phyloP scores from a whole-genome alignment of 2,113 vertebrate species.

The Indicator maculatus region DNA sequence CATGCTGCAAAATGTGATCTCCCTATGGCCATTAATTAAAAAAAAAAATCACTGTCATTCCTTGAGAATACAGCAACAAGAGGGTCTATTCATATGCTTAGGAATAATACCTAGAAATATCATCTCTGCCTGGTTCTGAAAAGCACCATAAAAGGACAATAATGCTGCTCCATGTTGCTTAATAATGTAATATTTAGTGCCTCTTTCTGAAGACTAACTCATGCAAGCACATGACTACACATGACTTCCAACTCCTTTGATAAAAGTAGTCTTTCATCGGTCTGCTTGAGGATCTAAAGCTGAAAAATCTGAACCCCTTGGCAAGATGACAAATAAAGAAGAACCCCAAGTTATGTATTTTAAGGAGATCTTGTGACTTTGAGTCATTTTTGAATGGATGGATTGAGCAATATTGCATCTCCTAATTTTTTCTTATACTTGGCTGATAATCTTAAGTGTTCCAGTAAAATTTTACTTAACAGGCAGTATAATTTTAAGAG shows the following conservation, averaged over 20 bases:
- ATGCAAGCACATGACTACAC: not conserved
- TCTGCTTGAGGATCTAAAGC: not conserved
- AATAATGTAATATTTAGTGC: not conserved
- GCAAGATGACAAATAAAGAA: not conserved
- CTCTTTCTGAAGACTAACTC: not conserved
- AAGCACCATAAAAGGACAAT: not conserved
- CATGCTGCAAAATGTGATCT: not conserved
- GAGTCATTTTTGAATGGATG: not conserved
- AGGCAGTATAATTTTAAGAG: not conserved
- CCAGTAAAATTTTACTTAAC: not conserved
- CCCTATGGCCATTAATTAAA: not conserved
- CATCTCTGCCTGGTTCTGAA: not conserved
- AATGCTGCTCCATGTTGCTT: not conserved
- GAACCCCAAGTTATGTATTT: not conserved
- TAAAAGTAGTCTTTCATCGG: conserved; percentile 10
- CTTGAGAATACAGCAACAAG: not conserved
- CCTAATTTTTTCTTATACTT: not conserved
- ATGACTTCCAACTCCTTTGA: not conserved
- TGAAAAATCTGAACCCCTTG: not conserved
- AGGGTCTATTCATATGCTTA: not conserved
- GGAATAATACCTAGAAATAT: not conserved
- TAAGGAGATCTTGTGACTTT: conserved; percentile 26
- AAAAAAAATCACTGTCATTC: not conserved
- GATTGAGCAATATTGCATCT: not conserved
- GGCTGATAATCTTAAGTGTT: not conserved